A percentile compares a stretch with the other conserved stretches of the same genome.
Evolutionary conservation across 2,113 vertebrate species (phyloP).

Genomic region (Amphilophus citrinellus): DNA sequence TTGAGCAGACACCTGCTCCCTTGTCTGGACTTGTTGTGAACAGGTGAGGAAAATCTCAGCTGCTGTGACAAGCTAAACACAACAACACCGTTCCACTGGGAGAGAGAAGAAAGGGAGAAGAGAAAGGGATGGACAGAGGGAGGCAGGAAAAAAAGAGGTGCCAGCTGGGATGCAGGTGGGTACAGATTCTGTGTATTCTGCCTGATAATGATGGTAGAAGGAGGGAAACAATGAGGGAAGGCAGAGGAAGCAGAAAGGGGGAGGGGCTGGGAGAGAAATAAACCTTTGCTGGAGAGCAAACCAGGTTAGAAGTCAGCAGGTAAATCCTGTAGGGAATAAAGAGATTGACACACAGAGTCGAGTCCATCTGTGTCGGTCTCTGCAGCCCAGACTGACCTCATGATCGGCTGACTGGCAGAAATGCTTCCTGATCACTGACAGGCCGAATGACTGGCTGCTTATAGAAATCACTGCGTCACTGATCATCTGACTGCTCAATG

Average conservation of each 20-base stretch:
- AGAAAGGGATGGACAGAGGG: background rate
- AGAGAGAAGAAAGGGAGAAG: background rate
- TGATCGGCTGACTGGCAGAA: constrained; percentile 43
- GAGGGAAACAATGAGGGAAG: constrained; percentile 15
- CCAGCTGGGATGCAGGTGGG: constrained; percentile 65
- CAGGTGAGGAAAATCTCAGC: constrained; percentile 64
- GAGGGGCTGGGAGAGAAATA: background rate
- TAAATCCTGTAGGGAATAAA: constrained; percentile 48
- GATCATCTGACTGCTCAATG: background rate
- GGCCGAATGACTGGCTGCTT: background rate
- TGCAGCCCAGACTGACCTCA: background rate
- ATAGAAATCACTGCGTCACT: background rate
- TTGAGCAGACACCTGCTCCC: constrained; percentile 65
- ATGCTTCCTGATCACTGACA: constrained; percentile 27
- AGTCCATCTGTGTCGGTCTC: constrained; percentile 40
- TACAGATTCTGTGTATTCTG: constrained; percentile 19
- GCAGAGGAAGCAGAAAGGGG: background rate
- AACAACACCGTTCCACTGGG: constrained; percentile 46
- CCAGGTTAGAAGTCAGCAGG: constrained; percentile 25
- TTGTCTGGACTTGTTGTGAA: constrained; percentile 56
- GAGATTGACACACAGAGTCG: constrained; percentile 30
- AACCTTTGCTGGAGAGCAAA: background rate
- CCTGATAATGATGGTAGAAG: constrained; percentile 34
- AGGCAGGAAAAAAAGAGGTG: background rate
- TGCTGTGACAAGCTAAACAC: constrained; percentile 58